Base-by-base conservation (phyloP, 2,113 vertebrate species). In the Chloroceryle aenea region DNA sequence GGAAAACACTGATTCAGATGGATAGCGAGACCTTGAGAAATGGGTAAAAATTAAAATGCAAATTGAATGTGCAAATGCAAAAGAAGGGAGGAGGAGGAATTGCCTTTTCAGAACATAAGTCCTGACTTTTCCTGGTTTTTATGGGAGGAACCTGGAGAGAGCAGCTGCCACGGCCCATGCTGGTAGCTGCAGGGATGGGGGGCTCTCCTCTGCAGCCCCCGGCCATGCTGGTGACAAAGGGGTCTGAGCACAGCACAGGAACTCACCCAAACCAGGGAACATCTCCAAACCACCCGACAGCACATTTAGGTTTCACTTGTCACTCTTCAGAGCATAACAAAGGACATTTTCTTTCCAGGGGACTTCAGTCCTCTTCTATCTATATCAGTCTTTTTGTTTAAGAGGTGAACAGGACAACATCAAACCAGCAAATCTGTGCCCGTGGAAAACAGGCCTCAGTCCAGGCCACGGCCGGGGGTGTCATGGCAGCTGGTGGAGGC, bases 11-110 rank as follows among this genome's bases (percentile, higher is more conserved):
- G 90, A 66, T 75, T 92, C 73, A 68, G 67, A 83, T 84, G 63
- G 87, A 75, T 83, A 83, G 23, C 47, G 85, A 92, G 84, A 92
- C 69, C 91, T 75, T 43, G 86, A 91, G 48, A 95, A 77, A 95
- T 14, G 18, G 76, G 2, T 7, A 63, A 52, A 80, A 88, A 92
- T 85, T 82, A 85, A 91, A 94, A 92, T 87, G 89, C 74, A 96
- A 87, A 93, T 59, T 56, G 81, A 71, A 92, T 79, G 53, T 93
- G 59, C 36, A 68, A 91, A 90, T 69, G 71, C 63, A 81, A 74
- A 61, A 12, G 38, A 36, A 12, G 13, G n/a, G 40, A 53, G 32
- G 58, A 63, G 43, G 64, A 64, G 8, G 66, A 87, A 93, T 69
- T 67, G 72, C 3, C 2, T 55, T 86, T 61, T 53, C 5, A 12